phyloP scores from a whole-genome alignment of 2,888 invertebrate species.

The Epiblema foenella region DNA sequence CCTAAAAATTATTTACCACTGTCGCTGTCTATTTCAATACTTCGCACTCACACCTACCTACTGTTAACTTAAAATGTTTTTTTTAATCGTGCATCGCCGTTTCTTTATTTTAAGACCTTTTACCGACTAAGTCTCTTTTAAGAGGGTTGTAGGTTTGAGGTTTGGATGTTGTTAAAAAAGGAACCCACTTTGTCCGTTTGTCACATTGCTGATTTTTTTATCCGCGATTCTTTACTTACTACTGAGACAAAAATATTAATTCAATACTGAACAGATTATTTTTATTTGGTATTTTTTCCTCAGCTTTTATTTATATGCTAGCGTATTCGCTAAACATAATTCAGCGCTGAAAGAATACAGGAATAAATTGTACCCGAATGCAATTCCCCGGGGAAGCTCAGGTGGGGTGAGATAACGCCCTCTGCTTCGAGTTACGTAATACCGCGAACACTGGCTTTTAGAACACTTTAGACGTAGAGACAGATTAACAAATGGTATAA shows the following conservation, averaged over 20 bases:
- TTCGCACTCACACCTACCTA: neutral
- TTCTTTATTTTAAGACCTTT: neutral
- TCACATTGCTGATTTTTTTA: neutral
- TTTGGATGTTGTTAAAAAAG: no score
- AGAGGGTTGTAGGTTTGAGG: no score
- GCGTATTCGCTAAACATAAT: neutral
- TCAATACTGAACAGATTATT: neutral
- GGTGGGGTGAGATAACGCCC: slow-evolving; percentile 22
- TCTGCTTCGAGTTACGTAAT: slow-evolving; percentile 15
- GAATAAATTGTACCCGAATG: slow-evolving; percentile 19
- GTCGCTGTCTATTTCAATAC: no score
- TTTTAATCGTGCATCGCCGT: neutral
- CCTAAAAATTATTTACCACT: no score
- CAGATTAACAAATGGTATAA: neutral
- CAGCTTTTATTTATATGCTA: neutral
- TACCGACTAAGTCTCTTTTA: neutral
- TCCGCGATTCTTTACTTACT: neutral
- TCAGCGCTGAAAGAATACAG: slow-evolving; percentile 13
- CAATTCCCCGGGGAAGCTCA: slow-evolving; percentile 10
- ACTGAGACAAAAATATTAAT: neutral
- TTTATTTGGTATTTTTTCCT: neutral
- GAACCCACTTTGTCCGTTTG: no score
- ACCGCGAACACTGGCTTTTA: neutral
- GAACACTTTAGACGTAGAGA: neutral
- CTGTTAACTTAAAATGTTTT: neutral